These are phyloP conservation scores for Trematomus bernacchii DNA, from an alignment of 2,797 vertebrate species.

Conservation along the genomic window DNA sequence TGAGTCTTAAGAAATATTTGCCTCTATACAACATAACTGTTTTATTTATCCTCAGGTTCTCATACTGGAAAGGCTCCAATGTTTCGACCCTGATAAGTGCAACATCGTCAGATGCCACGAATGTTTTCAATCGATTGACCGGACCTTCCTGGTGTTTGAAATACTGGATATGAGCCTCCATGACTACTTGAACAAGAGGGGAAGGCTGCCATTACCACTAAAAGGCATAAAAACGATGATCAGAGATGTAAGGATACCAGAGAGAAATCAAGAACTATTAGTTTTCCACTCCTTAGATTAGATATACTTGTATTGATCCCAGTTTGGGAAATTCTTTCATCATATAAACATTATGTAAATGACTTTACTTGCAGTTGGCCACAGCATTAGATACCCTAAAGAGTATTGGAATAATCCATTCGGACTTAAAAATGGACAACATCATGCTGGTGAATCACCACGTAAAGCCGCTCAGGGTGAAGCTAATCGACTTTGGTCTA, in stretches of 20 bases:
- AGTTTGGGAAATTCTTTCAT: background rate
- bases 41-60: background rate
- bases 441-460: conserved; percentile 16
- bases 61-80: conserved; percentile 8
- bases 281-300: background rate
- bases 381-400: conserved; percentile 12
- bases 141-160: conserved; percentile 8
- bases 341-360: background rate
- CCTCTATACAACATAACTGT: background rate
- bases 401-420: conserved; percentile 5
- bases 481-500: conserved; percentile 25
- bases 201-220: background rate
- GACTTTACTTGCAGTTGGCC: conserved; percentile 8
- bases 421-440: conserved; percentile 17
- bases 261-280: background rate
- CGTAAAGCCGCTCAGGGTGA: conserved; percentile 4
- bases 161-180: conserved; percentile 19
- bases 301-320: too few species aligned
- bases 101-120: conserved; percentile 2
- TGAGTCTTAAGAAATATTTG: background rate
- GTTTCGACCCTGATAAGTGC: conserved; percentile 4
- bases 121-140: background rate
- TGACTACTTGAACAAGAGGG: background rate
- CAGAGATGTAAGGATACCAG: conserved; percentile 13
- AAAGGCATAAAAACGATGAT: background rate